Percentiles rank a stretch among this genome's conserved stretches.
Conservation (phyloP, 2,113 vertebrate species). For the Chaetodon trifascialis region DNA sequence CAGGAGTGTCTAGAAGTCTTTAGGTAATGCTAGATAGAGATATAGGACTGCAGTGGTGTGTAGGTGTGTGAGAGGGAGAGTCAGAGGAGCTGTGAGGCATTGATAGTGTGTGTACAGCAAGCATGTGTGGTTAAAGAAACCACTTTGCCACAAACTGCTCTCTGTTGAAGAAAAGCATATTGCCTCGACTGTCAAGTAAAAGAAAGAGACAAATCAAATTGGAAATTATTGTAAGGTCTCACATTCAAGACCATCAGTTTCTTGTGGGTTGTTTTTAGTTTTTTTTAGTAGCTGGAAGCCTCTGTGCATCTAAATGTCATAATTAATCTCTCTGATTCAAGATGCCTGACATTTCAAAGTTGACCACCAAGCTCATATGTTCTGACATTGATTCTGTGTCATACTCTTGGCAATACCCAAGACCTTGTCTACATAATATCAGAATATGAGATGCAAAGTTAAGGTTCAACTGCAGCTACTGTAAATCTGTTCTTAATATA, state of each 20-base stretch:
- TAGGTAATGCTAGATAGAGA: slow-evolving; percentile 70
- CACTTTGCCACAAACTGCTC: slow-evolving; percentile 34
- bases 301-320: slow-evolving; percentile 32
- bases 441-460: background rate
- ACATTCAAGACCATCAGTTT: slow-evolving; percentile 16
- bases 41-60: slow-evolving; percentile 40
- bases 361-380: slow-evolving; percentile 16
- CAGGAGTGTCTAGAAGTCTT: slow-evolving; percentile 68
- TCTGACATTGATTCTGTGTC: slow-evolving; percentile 42
- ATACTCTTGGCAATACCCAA: background rate
- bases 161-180: slow-evolving; percentile 28
- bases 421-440: background rate
- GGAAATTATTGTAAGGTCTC: slow-evolving; percentile 41
- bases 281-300: slow-evolving; percentile 5
- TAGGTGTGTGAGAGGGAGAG: slow-evolving; percentile 4
- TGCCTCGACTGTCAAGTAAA: slow-evolving; percentile 35
- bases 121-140: slow-evolving; percentile 37
- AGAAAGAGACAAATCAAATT: slow-evolving; percentile 49
- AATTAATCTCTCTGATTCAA: slow-evolving; percentile 40
- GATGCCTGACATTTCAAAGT: slow-evolving; percentile 54
- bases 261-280: too few species aligned
- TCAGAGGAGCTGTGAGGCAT: slow-evolving; percentile 6
- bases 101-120: slow-evolving; percentile 42
- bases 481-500: background rate
- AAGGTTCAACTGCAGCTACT: background rate